A percentile compares a stretch with the other conserved stretches of the same genome.
Conservation (phyloP, 2,113 vertebrate genomes). For the Catharus bicknelli region DNA sequence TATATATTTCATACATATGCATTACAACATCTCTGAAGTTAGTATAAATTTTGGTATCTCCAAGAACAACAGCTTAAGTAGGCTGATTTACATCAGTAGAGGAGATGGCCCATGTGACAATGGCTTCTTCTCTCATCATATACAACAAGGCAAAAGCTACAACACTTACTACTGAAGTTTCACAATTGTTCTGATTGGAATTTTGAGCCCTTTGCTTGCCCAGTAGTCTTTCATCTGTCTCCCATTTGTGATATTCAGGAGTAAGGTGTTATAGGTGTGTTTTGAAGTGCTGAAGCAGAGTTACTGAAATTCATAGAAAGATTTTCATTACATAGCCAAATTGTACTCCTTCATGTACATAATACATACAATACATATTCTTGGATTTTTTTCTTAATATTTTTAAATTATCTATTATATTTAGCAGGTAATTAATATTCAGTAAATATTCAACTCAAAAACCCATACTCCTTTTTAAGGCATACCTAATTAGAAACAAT, state of each 20-base stretch:
- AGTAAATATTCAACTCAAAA: not conserved
- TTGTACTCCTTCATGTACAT: not conserved
- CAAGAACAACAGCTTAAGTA: not conserved
- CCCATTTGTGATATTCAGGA: accelerated
- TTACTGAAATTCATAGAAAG: not conserved
- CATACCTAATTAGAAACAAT: not conserved
- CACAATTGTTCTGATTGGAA: not conserved
- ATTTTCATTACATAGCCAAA: not conserved
- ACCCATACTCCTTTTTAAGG: not conserved
- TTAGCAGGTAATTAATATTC: not conserved
- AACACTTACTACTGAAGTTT: not conserved
- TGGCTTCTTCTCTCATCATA: not conserved
- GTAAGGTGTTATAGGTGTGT: accelerated
- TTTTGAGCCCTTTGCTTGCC: not conserved
- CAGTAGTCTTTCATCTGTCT: not conserved
- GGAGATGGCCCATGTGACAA: not conserved
- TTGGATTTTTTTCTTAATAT: not conserved
- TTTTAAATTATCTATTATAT: not conserved
- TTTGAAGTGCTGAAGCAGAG: not conserved
- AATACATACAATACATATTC: not conserved
- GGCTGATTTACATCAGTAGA: not conserved
- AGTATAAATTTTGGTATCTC: not conserved
- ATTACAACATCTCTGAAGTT: not conserved
- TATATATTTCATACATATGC: not conserved
- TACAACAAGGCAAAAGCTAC: accelerated